Evolutionary conservation across 2,888 invertebrate species (phyloP).

Genomic region (Ochropleura plecta): DNA sequence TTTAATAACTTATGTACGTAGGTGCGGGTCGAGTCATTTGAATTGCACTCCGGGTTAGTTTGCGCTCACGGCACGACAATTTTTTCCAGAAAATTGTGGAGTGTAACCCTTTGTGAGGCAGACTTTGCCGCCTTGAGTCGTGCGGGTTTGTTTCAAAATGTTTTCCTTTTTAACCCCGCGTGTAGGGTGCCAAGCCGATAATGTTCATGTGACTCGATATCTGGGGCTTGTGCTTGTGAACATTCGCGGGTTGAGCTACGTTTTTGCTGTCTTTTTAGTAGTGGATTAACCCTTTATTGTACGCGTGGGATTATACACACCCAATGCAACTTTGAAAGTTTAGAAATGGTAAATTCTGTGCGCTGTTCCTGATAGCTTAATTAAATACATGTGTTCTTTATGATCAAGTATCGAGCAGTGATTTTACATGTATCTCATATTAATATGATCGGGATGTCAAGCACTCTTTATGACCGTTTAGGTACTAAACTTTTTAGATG

Average conservation of each 20-base stretch:
- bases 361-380: neutral
- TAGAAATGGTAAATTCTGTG: neutral
- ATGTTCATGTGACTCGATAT: constrained; percentile 38
- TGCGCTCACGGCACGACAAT: constrained; percentile 80
- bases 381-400: neutral
- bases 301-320: neutral
- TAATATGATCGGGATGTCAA: neutral
- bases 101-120: constrained; percentile 81
- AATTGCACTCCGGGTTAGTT: constrained; percentile 76
- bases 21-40: constrained; percentile 78
- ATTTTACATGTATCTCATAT: neutral
- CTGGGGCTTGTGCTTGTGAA: constrained; percentile 5
- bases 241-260: neutral
- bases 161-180: constrained; percentile 63
- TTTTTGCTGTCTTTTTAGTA: neutral
- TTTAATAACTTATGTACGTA: constrained; percentile 90
- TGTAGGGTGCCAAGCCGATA: constrained; percentile 49
- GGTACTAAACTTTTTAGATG: neutral
- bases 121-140: constrained; percentile 80
- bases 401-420: neutral
- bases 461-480: neutral
- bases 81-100: constrained; percentile 85
- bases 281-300: neutral
- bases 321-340: neutral
- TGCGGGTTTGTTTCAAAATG: constrained; percentile 72